Conservation (phyloP, 2,888 invertebrate genomes). For the Drosophila meridionalis region DNA sequence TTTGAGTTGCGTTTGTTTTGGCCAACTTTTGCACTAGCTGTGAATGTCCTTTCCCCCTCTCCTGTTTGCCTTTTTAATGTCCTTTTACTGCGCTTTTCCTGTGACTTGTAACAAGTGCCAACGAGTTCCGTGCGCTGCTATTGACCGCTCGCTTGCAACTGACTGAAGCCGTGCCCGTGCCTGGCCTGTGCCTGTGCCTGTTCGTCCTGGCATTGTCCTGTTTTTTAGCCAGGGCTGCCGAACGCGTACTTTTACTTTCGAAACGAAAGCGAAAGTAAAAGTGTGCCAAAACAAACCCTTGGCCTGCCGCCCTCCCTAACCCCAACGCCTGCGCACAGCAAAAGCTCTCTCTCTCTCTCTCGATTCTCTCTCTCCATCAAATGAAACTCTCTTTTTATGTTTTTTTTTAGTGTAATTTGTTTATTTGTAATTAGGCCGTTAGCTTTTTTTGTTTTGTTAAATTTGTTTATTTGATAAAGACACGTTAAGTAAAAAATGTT, state of each 20-base stretch:
- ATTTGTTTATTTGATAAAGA: constrained; percentile 76
- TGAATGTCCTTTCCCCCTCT: background rate
- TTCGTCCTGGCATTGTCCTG: constrained; percentile 8
- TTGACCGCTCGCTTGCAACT: constrained; percentile 54
- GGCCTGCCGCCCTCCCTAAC: background rate
- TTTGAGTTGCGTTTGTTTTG: constrained; percentile 12
- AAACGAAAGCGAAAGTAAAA: constrained; percentile 56
- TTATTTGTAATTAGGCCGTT: constrained; percentile 65
- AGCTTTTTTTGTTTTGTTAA: constrained; percentile 39
- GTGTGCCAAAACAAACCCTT: constrained; percentile 48
- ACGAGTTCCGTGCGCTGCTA: constrained; percentile 44
- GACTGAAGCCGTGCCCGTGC: constrained; percentile 15
- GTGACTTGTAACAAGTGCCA: constrained; percentile 3
- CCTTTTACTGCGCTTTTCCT: background rate
- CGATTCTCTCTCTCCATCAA: constrained; percentile 13
- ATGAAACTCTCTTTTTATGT: constrained; percentile 50
- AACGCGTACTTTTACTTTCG: constrained; percentile 52
- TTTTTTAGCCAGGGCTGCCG: constrained; percentile 60
- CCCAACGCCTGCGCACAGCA: constrained; percentile 25
- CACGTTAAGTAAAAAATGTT: constrained; percentile 73
- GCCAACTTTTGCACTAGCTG: constrained; percentile 9
- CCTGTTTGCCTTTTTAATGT: background rate
- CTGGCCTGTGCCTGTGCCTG: background rate
- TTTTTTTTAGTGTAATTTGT: constrained; percentile 60
- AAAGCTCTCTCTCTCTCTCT: constrained; percentile 27